Conservation (phyloP, 37 sponge, comb jelly and placozoan genomes). For the Ianthella basta region DNA sequence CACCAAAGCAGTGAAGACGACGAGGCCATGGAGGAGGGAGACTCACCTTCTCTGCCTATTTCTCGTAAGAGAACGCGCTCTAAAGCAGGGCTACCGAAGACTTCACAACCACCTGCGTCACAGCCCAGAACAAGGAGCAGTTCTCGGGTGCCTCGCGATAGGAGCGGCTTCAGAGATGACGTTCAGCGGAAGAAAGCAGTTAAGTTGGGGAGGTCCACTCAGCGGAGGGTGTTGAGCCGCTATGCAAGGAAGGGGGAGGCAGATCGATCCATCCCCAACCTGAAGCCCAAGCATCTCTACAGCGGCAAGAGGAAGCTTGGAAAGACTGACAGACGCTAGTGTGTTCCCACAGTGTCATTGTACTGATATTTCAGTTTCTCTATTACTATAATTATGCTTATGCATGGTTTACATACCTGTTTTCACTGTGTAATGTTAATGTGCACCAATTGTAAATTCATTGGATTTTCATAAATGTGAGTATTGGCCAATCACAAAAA, state of each 20-base stretch:
- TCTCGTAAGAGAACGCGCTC: constrained; percentile 45
- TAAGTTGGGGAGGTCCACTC: constrained; percentile 72
- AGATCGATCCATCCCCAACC: constrained; percentile 73
- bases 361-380: neutral
- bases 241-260: constrained; percentile 82
- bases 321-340: constrained; percentile 89
- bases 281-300: constrained; percentile 94
- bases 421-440: too few relatives aligned
- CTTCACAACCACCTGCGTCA: neutral
- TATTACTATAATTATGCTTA: too few relatives aligned
- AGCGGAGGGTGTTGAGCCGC: constrained; percentile 52
- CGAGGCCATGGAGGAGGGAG: constrained; percentile 14
- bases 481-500: too few relatives aligned
- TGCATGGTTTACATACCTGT: too few relatives aligned
- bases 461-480: too few relatives aligned
- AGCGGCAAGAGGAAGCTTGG: constrained; percentile 93
- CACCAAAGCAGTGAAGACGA: constrained; percentile 23
- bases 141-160: constrained; percentile 59
- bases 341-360: neutral
- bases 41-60: neutral
- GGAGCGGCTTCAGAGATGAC: constrained; percentile 70
- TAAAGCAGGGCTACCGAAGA: constrained; percentile 3
- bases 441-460: too few relatives aligned
- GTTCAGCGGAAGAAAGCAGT: constrained; percentile 56
- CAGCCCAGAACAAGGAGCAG: constrained; percentile 15